phyloP scores from a whole-genome alignment of 2,113 vertebrate genomes.

The Pseudopodoces humilis region DNA sequence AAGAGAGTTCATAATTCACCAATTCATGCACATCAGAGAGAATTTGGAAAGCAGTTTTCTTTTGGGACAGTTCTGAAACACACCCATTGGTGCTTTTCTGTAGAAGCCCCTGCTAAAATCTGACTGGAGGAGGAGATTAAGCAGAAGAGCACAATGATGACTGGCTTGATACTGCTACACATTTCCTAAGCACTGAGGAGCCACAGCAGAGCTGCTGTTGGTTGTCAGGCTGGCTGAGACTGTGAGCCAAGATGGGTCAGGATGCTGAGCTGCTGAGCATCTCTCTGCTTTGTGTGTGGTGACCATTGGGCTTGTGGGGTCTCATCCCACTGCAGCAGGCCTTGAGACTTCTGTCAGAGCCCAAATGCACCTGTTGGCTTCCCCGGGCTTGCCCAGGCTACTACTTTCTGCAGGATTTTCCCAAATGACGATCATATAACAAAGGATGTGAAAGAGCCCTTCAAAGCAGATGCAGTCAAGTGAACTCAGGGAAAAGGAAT shows the following conservation, averaged over 20 bases:
- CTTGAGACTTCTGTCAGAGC: background rate
- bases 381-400: background rate
- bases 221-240: background rate
- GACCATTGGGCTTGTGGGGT: background rate
- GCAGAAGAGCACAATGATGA: background rate
- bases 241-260: background rate
- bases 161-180: background rate
- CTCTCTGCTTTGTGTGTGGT: background rate
- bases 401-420: background rate
- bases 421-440: accelerated
- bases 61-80: background rate
- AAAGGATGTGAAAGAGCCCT: background rate
- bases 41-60: background rate
- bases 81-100: background rate
- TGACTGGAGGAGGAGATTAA: background rate
- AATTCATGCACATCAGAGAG: background rate
- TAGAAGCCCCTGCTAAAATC: background rate
- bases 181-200: background rate
- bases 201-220: background rate
- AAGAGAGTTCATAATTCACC: accelerated
- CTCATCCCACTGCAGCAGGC: background rate
- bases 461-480: background rate
- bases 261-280: background rate
- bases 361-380: background rate
- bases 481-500: background rate